Evolutionary conservation across 2,888 invertebrate genomes (phyloP), one percentile per base, ranked within the genome.

Genomic region (Callyntrura guangdongensis): DNA sequence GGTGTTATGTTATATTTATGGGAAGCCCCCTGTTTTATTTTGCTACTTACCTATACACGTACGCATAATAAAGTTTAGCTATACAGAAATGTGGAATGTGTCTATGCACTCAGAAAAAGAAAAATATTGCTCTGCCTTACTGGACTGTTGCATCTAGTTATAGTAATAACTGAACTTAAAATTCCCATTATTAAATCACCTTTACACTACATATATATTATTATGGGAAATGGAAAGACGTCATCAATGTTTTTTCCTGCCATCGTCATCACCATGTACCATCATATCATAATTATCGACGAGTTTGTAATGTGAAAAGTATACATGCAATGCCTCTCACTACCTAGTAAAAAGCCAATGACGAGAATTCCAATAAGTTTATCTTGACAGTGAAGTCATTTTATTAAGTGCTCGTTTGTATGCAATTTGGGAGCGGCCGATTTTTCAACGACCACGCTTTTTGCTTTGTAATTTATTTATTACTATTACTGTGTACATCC

Each of bases 391-490:
- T 3, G n/a, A 4, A 61, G 9, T 9, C 20, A 61, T 61, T 61
- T 61, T 61, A 61, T 61, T n/a, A n/a, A 61, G 17, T 61, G 61
- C 61, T 61, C 20, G 20, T 61, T 61, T 17, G 8, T 11, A 14
- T n/a, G n/a, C 53, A n/a, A 61, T 17, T 72, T 72, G 72, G 72
- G 72, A 72, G 72, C 72, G 72, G 72, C 17, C 72, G 72, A 17
- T 53, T 36, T n/a, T 72, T 72, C 45, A 17, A 72, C 72, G 9
- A 72, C 72, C 14, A 36, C 17, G 72, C 45, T 45, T 25, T 11
- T 47, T 36, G 36, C 36, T 36, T 36, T 36, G 36, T 36, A 36
- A 36, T 36, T 25, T 25, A 12, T 61, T 61, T 61, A 25, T 67
- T 25, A 22, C 25, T n/a, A n/a, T n/a, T n/a, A n/a, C n/a, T n/a